A percentile compares a stretch with the other conserved stretches of the same genome.
These are phyloP conservation scores for Drosophila punjabiensis DNA, from an alignment of 1,140 invertebrate species.

Conservation along the genomic window DNA sequence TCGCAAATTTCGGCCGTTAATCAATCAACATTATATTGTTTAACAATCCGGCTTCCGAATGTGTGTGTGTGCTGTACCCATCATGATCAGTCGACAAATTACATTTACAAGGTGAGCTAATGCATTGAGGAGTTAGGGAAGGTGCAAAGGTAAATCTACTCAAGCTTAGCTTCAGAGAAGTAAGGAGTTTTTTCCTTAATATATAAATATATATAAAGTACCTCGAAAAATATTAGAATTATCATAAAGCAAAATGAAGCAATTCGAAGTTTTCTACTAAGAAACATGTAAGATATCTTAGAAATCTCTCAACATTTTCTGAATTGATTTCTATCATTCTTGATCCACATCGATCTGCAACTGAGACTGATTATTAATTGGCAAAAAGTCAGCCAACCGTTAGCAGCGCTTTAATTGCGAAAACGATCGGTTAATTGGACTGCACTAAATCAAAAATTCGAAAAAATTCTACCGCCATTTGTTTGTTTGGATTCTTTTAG, in stretches of 20 bases:
- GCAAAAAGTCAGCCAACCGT: slow-evolving; percentile 16
- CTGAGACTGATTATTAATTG: slow-evolving; percentile 5
- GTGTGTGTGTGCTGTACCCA: slow-evolving; percentile 7
- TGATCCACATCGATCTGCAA: slow-evolving; percentile 4
- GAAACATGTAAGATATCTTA: too few species aligned
- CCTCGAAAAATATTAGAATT: too few species aligned
- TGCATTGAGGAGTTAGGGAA: neutral
- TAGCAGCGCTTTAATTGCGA: slow-evolving; percentile 34
- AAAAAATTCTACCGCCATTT: slow-evolving; percentile 34
- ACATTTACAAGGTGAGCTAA: slow-evolving; percentile 22
- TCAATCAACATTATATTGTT: slow-evolving; percentile 60
- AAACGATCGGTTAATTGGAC: slow-evolving; percentile 39
- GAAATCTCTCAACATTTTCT: too few species aligned
- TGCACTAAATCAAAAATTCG: slow-evolving; percentile 40
- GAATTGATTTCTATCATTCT: neutral
- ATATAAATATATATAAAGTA: too few species aligned
- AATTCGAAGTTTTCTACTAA: too few species aligned
- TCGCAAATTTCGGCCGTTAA: slow-evolving; percentile 56
- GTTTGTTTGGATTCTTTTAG: slow-evolving; percentile 22
- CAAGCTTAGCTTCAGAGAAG: neutral
- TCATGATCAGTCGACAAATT: slow-evolving; percentile 16
- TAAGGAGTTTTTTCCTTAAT: too few species aligned
- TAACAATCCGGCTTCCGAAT: slow-evolving; percentile 31
- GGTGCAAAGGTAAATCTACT: neutral
- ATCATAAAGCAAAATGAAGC: too few species aligned